phyloP scores from a whole-genome alignment of 2,888 invertebrate species.

The Harmothoe impar region DNA sequence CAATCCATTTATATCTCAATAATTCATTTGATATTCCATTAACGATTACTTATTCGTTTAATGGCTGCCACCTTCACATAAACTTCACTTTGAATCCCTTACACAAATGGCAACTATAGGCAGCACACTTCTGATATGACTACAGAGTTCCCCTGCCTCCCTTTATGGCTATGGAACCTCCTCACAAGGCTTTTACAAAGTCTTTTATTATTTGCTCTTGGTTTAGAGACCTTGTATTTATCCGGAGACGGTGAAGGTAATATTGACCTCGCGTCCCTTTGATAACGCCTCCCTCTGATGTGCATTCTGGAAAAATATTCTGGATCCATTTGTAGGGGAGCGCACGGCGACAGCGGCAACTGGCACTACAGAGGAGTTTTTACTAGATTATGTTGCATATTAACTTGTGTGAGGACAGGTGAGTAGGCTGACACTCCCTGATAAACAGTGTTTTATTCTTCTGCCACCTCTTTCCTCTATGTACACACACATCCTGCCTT shows the following conservation, averaged over 20 bases:
- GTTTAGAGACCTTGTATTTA: conserved; percentile 46
- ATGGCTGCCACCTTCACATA: neutral
- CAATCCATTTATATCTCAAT: neutral
- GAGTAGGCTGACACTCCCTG: neutral
- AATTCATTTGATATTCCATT: neutral
- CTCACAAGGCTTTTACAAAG: neutral
- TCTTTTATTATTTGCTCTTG: conserved; percentile 35
- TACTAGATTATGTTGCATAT: conserved; percentile 34
- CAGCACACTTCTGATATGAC: neutral
- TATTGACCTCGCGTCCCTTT: conserved; percentile 45
- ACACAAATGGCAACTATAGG: neutral
- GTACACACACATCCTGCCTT: neutral
- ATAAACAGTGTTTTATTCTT: conserved; percentile 35
- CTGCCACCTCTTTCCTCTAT: neutral
- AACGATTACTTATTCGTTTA: neutral
- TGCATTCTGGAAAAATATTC: neutral
- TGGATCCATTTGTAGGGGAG: neutral
- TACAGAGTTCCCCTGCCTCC: neutral
- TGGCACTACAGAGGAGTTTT: neutral
- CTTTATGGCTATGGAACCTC: neutral
- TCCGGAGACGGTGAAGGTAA: neutral
- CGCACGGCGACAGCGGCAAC: neutral
- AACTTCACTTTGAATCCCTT: neutral
- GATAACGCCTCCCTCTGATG: conserved; percentile 20
- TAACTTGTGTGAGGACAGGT: conserved; percentile 35